phyloP scores from a whole-genome alignment of 2,888 invertebrate species.

The Campopleginae sp. region DNA sequence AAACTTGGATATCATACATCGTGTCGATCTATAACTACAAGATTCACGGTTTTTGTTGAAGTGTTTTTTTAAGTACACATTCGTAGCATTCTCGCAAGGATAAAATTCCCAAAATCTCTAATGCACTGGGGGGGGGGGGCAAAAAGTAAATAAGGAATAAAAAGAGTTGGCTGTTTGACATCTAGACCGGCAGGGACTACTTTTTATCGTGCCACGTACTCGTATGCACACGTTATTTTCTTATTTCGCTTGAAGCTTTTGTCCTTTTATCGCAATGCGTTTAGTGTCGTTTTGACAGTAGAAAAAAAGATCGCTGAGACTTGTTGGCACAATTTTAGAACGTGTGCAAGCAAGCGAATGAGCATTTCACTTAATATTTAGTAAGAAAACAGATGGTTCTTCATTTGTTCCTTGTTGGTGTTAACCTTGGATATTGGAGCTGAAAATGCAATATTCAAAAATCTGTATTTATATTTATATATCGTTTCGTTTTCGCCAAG shows the following conservation, averaged over 20 bases:
- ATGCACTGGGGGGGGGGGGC: constrained; percentile 59
- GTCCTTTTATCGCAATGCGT: constrained; percentile 8
- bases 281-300: constrained; percentile 54
- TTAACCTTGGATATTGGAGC: constrained; percentile 44
- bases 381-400: constrained; percentile 42
- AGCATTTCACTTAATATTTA: constrained; percentile 46
- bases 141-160: constrained; percentile 30
- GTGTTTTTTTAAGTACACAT: constrained; percentile 59
- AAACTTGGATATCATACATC: neutral
- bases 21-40: neutral
- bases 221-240: constrained; percentile 54
- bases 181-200: constrained; percentile 72
- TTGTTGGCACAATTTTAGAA: constrained; percentile 8
- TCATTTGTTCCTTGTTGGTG: constrained; percentile 38
- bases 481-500: constrained; percentile 1
- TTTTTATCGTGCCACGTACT: constrained; percentile 67
- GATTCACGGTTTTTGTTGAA: neutral
- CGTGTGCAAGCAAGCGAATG: constrained; percentile 58
- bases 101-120: constrained; percentile 60
- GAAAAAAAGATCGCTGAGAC: constrained; percentile 49
- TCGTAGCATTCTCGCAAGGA: constrained; percentile 41
- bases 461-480: constrained; percentile 3
- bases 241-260: neutral
- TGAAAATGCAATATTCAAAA: constrained; percentile 23
- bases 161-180: constrained; percentile 29